phyloP scores from a whole-genome alignment of 2,113 vertebrate species.

The Bucco capensis region DNA sequence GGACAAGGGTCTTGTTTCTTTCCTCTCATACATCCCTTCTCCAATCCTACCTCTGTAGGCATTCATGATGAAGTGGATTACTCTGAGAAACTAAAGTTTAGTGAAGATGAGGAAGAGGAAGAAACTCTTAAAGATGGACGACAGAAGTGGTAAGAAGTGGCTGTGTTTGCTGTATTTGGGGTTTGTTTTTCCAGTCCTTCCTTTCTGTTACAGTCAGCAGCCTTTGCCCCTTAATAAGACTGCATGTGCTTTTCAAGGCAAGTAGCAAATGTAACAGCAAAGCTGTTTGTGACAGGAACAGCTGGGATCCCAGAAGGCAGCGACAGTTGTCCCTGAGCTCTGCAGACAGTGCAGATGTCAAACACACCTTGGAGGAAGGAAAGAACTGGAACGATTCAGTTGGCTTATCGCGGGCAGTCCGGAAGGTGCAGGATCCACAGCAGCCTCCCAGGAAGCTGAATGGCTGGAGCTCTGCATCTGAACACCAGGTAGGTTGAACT shows the following conservation, averaged over 20 bases:
- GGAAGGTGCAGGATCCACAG: conserved; percentile 76
- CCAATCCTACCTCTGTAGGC: conserved; percentile 63
- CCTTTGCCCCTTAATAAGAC: neutral
- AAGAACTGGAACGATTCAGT: conserved; percentile 69
- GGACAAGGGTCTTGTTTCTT: neutral
- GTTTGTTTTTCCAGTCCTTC: neutral
- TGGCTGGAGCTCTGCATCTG: conserved; percentile 76
- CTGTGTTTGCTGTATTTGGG: neutral
- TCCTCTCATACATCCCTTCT: neutral
- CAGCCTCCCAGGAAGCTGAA: conserved; percentile 78
- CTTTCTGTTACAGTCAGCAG: neutral
- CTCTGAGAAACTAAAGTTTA: conserved; percentile 95
- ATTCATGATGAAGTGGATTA: conserved; percentile 98
- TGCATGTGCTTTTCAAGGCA: neutral
- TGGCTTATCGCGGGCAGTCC: conserved; percentile 53
- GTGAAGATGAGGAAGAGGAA: conserved; percentile 96
- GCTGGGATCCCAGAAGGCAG: conserved; percentile 85
- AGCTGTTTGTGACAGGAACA: conserved; percentile 73
- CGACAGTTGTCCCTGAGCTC: conserved; percentile 83
- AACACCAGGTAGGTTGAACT: conserved; percentile 78
- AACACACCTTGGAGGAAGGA: conserved; percentile 80
- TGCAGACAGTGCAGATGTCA: conserved; percentile 80
- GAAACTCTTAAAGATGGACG: conserved; percentile 83
- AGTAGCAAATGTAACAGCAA: neutral
- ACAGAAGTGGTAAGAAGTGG: conserved; percentile 82